Conservation (phyloP, 2,888 invertebrate genomes). For the Orthosia cruda region DNA sequence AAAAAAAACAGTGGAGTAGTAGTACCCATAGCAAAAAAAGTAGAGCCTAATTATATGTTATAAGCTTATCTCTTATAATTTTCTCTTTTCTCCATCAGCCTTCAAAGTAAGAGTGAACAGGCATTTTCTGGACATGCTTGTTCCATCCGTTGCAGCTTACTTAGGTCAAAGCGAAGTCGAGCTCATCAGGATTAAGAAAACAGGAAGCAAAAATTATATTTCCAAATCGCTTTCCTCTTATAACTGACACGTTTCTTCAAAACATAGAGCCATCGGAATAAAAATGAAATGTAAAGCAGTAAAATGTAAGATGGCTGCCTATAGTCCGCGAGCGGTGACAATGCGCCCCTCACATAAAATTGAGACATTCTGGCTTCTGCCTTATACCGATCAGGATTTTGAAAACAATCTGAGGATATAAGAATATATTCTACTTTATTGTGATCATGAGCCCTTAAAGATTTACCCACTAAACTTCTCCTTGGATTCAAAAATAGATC, state of each 20-base stretch:
- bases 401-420: slow-evolving; percentile 36
- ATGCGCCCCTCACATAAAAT: slow-evolving; percentile 59
- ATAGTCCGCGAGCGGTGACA: slow-evolving; percentile 73
- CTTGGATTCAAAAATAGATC: too few species aligned
- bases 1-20: too few species aligned
- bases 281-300: slow-evolving; percentile 86
- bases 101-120: too few species aligned
- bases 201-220: background rate
- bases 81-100: too few species aligned
- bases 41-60: too few species aligned
- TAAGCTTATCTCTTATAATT: too few species aligned
- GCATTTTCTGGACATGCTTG: too few species aligned
- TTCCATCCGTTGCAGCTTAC: too few species aligned
- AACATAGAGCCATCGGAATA: slow-evolving; percentile 78
- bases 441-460: slow-evolving; percentile 3
- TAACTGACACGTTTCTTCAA: slow-evolving; percentile 35
- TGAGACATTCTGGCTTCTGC: slow-evolving; percentile 57
- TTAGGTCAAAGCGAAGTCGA: too few species aligned
- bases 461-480: background rate
- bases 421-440: slow-evolving; percentile 30
- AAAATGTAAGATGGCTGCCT: slow-evolving; percentile 80
- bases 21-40: too few species aligned
- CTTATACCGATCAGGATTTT: slow-evolving; percentile 34
- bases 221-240: slow-evolving; percentile 53
- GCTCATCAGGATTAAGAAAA: background rate